phyloP scores from a whole-genome alignment of 2,113 vertebrate species.

The Pseudopodoces humilis region DNA sequence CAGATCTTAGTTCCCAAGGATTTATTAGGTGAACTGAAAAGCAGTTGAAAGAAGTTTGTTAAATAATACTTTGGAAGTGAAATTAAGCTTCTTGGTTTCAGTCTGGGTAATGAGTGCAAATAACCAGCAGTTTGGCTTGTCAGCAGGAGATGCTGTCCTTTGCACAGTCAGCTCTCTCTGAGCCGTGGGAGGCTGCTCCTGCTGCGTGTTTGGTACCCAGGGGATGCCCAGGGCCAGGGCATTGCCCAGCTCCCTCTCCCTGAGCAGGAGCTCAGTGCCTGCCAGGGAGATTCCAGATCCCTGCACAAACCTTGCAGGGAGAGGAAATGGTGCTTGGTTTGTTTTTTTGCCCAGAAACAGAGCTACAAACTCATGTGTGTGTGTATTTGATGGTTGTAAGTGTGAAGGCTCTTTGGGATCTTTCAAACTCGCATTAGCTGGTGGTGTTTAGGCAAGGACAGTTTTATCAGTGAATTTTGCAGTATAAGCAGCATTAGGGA shows the following conservation, averaged over 20 bases:
- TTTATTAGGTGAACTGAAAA: not conserved
- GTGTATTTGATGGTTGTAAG: not conserved
- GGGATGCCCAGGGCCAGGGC: not conserved
- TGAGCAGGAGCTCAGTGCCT: not conserved
- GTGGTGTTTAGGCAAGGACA: not conserved
- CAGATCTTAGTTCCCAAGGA: no score
- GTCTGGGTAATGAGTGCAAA: not conserved
- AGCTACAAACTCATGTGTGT: accelerated
- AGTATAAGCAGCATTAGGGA: not conserved
- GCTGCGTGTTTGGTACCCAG: not conserved
- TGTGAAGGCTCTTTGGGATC: not conserved
- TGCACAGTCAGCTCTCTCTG: not conserved
- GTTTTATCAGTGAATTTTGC: not conserved
- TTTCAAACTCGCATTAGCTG: not conserved
- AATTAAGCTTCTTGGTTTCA: not conserved
- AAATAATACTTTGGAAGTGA: not conserved
- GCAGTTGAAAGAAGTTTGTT: not conserved
- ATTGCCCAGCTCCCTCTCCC: accelerated
- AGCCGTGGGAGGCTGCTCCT: not conserved
- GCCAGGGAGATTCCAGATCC: no score
- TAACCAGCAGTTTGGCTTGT: not conserved
- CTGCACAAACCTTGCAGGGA: not conserved
- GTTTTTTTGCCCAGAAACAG: not conserved
- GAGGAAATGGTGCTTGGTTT: not conserved
- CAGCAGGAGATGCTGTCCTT: not conserved